Percentiles rank a stretch among this genome's conserved stretches.
phyloP scores from a whole-genome alignment of 2,888 invertebrate genomes.

The Campoplex capitator region DNA sequence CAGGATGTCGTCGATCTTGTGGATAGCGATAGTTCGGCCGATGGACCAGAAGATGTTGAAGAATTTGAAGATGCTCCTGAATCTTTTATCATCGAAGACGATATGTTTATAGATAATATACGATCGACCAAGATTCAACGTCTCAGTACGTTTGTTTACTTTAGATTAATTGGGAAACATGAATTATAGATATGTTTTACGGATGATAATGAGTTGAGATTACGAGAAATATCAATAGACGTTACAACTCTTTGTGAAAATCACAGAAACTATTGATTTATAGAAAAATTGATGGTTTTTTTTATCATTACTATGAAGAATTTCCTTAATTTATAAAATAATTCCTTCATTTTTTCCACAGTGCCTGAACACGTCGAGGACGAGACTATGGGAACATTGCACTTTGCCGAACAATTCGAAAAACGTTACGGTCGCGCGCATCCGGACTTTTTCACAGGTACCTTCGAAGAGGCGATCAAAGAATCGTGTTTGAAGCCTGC shows the following conservation, averaged over 20 bases:
- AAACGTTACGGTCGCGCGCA: conserved; percentile 94
- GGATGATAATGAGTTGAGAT: background rate
- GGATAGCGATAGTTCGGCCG: conserved; percentile 91
- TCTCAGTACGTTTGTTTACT: conserved; percentile 88
- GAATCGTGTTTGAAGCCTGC: conserved; percentile 96
- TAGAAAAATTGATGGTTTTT: background rate
- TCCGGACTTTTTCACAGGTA: conserved; percentile 96
- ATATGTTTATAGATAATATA: conserved; percentile 92
- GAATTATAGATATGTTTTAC: background rate
- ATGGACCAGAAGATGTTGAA: conserved; percentile 95
- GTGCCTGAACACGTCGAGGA: conserved; percentile 95
- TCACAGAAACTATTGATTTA: background rate
- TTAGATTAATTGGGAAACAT: background rate
- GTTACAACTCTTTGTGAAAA: background rate
- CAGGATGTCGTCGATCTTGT: conserved; percentile 89
- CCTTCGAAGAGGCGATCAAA: conserved; percentile 95
- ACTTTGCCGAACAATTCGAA: conserved; percentile 94
- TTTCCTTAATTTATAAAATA: background rate
- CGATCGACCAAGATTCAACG: conserved; percentile 89
- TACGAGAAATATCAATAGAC: no score
- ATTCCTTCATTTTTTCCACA: conserved; percentile 79
- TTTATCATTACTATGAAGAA: background rate
- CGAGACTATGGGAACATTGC: conserved; percentile 93
- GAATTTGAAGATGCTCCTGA: conserved; percentile 95
- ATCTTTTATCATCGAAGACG: conserved; percentile 93